These are phyloP conservation scores for Rhinolophus ferrumequinum DNA, from an alignment of 2,113 vertebrate genomes.

Conservation along the genomic window DNA sequence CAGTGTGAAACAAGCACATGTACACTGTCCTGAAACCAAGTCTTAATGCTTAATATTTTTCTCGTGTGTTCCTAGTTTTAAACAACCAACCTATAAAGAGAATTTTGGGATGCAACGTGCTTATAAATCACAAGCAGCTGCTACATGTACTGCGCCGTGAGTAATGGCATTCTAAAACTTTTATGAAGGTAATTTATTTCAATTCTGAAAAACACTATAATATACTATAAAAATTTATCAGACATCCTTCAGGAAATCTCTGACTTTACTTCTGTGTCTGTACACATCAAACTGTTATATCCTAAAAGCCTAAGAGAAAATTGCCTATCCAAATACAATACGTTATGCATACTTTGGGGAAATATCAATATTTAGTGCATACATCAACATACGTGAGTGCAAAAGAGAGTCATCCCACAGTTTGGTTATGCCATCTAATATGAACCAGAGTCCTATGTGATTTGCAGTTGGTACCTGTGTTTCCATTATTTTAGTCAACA, in stretches of 20 bases:
- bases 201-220: constrained; percentile 16
- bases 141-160: neutral
- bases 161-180: neutral
- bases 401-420: neutral
- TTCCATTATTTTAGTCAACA: neutral
- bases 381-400: neutral
- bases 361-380: neutral
- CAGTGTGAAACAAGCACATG: neutral
- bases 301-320: neutral
- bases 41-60: constrained; percentile 36
- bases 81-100: neutral
- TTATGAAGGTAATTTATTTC: constrained; percentile 42
- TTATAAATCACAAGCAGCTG: neutral
- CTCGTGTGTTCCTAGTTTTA: neutral
- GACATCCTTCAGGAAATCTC: neutral
- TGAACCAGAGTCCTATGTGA: neutral
- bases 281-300: neutral
- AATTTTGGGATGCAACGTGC: neutral
- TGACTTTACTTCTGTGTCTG: neutral
- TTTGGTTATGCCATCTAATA: neutral
- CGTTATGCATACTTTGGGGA: neutral
- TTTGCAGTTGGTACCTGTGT: neutral
- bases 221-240: neutral
- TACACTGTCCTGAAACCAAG: neutral
- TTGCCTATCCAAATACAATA: neutral